A percentile compares a stretch with the other conserved stretches of the same genome.
Evolutionary conservation across 1,140 invertebrate genomes (phyloP).

Genomic region (Elymnias hypermnestra): DNA sequence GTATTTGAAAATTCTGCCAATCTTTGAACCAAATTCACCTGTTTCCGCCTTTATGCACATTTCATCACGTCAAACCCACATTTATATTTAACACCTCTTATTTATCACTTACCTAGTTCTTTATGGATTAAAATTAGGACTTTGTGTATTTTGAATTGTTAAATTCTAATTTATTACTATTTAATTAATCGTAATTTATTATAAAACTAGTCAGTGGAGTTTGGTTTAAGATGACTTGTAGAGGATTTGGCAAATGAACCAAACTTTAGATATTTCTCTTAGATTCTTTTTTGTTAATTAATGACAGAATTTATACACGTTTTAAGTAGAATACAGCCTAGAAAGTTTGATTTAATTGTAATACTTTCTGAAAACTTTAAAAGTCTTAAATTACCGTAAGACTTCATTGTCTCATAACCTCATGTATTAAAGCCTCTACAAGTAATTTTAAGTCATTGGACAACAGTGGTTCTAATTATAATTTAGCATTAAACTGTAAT

Average conservation of each 20-base stretch:
- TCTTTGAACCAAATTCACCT: slow-evolving; percentile 48
- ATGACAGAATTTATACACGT: too few relatives aligned
- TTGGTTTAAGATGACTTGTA: slow-evolving; percentile 47
- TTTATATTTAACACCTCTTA: slow-evolving; percentile 34
- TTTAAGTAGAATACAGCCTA: too few relatives aligned
- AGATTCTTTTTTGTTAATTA: too few relatives aligned
- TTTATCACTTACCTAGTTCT: slow-evolving; percentile 30
- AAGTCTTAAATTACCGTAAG: too few relatives aligned
- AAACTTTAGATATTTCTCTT: too few relatives aligned
- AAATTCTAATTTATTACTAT: slow-evolving; percentile 47
- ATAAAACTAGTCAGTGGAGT: slow-evolving; percentile 66
- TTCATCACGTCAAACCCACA: slow-evolving; percentile 43
- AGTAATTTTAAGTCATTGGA: too few relatives aligned
- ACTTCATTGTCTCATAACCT: too few relatives aligned
- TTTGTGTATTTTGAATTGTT: slow-evolving; percentile 34
- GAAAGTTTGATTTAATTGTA: too few relatives aligned
- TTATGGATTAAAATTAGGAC: slow-evolving; percentile 22
- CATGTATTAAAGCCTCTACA: too few relatives aligned
- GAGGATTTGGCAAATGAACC: slow-evolving; percentile 6
- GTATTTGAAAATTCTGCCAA: slow-evolving; percentile 52
- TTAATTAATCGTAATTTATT: slow-evolving; percentile 58
- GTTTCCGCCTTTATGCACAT: slow-evolving; percentile 54
- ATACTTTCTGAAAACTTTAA: too few relatives aligned
- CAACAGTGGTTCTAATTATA: too few relatives aligned
- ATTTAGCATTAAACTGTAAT: slow-evolving; percentile 36